phyloP scores from a whole-genome alignment of 2,113 vertebrate species.

The Coryphaenoides rupestris region DNA sequence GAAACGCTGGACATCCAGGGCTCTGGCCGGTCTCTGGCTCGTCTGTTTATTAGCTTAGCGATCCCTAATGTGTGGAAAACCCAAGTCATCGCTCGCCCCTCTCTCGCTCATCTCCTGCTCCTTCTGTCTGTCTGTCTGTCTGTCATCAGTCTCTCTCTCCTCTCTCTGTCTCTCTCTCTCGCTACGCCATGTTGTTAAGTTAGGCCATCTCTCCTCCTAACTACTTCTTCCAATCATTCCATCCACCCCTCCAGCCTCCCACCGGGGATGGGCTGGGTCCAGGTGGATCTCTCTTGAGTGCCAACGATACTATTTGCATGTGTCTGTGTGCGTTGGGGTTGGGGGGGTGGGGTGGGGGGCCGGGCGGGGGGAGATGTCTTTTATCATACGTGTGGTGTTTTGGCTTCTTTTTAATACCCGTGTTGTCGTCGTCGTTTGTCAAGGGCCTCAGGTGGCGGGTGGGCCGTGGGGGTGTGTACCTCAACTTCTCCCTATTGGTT shows the following conservation, averaged over 20 bases:
- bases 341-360: too few relatives aligned
- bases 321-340: conserved; percentile 61
- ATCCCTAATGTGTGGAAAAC: conserved; percentile 81
- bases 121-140: conserved; percentile 10
- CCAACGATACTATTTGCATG: conserved; percentile 65
- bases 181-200: conserved; percentile 51
- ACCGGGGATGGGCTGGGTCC: conserved; percentile 46
- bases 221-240: conserved; percentile 62
- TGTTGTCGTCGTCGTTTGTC: neutral
- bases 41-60: conserved; percentile 50
- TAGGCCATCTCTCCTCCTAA: conserved; percentile 64
- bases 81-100: neutral
- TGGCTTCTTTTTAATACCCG: conserved; percentile 1
- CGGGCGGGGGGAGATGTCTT: neutral
- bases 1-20: conserved; percentile 35
- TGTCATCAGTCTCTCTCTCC: too few relatives aligned
- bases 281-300: conserved; percentile 66
- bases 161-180: neutral
- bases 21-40: conserved; percentile 46
- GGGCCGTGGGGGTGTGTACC: conserved; percentile 23
- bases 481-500: conserved; percentile 52
- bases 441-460: neutral
- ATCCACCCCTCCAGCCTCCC: conserved; percentile 61
- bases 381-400: conserved; percentile 62
- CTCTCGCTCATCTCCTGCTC: conserved; percentile 75